Percentiles rank a stretch among this genome's conserved stretches.
Evolutionary conservation across 1,140 invertebrate genomes (phyloP).

Genomic region (Euwallacea fornicatus): DNA sequence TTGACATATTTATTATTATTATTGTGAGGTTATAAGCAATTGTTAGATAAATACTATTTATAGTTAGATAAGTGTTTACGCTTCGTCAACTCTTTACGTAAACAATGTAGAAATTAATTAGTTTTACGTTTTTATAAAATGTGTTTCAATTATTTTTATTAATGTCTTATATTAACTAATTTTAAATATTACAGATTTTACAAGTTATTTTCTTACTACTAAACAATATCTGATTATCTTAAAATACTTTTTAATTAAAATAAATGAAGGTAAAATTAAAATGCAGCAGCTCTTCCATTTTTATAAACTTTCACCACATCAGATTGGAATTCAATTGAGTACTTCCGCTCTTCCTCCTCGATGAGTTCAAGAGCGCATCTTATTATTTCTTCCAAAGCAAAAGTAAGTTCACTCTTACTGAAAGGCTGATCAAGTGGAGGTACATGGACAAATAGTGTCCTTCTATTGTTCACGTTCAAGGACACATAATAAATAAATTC

Average conservation of each 20-base stretch:
- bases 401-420: constrained; percentile 56
- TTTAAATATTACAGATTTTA: too few relatives aligned
- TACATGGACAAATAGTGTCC: constrained; percentile 68
- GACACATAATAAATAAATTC: constrained; percentile 72
- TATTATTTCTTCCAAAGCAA: constrained; percentile 60
- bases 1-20: too few relatives aligned
- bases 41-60: too few relatives aligned
- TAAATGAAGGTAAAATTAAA: neutral
- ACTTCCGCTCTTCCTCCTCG: constrained; percentile 11
- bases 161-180: too few relatives aligned
- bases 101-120: too few relatives aligned
- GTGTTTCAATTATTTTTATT: too few relatives aligned
- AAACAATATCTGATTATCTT: neutral
- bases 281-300: constrained; percentile 35
- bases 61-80: too few relatives aligned
- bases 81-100: too few relatives aligned
- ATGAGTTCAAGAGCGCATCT: constrained; percentile 46
- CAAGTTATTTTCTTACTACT: too few relatives aligned
- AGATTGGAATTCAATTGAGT: constrained; percentile 2
- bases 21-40: too few relatives aligned
- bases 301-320: constrained; percentile 19
- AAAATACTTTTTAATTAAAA: neutral
- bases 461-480: constrained; percentile 57
- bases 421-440: constrained; percentile 61
- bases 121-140: too few relatives aligned